phyloP scores from a whole-genome alignment of 2,888 invertebrate genomes.

The Hemaris fuciformis region DNA sequence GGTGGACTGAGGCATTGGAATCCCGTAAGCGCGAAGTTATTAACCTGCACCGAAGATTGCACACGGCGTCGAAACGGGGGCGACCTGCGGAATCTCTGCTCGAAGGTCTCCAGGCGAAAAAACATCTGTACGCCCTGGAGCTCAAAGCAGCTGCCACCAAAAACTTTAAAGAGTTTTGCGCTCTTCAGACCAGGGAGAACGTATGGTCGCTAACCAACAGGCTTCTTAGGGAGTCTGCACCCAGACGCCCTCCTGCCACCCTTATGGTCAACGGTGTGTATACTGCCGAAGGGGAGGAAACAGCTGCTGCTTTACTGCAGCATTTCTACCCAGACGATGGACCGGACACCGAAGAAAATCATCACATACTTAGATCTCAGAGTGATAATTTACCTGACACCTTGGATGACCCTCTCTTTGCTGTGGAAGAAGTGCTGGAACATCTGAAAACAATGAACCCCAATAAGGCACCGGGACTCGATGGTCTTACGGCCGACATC shows the following conservation, averaged over 20 bases:
- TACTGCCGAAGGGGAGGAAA: slow-evolving; percentile 18
- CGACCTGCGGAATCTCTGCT: slow-evolving; percentile 9
- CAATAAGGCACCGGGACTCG: slow-evolving; percentile 25
- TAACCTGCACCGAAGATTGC: slow-evolving; percentile 9
- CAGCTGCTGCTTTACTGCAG: slow-evolving; percentile 20
- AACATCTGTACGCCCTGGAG: slow-evolving; percentile 13
- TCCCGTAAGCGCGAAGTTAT: background rate
- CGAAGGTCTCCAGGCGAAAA: background rate
- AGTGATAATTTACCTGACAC: background rate
- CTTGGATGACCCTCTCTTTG: slow-evolving; percentile 18
- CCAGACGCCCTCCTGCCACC: slow-evolving; percentile 22
- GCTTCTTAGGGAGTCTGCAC: slow-evolving; percentile 17
- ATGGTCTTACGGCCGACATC: slow-evolving; percentile 23
- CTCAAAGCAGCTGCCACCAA: slow-evolving; percentile 15
- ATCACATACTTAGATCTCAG: too few species aligned
- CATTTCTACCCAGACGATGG: slow-evolving; percentile 12
- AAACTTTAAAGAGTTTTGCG: slow-evolving; percentile 29
- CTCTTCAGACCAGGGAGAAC: slow-evolving; percentile 24
- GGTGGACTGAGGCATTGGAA: slow-evolving; percentile 13
- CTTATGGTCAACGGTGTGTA: slow-evolving; percentile 7
- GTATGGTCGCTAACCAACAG: slow-evolving; percentile 28
- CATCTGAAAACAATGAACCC: slow-evolving; percentile 19
- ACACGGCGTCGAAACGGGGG: background rate
- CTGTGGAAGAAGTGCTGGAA: slow-evolving; percentile 14
- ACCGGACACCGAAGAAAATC: background rate